phyloP scores from a whole-genome alignment of 2,888 invertebrate species.

The Electrophaes corylata region DNA sequence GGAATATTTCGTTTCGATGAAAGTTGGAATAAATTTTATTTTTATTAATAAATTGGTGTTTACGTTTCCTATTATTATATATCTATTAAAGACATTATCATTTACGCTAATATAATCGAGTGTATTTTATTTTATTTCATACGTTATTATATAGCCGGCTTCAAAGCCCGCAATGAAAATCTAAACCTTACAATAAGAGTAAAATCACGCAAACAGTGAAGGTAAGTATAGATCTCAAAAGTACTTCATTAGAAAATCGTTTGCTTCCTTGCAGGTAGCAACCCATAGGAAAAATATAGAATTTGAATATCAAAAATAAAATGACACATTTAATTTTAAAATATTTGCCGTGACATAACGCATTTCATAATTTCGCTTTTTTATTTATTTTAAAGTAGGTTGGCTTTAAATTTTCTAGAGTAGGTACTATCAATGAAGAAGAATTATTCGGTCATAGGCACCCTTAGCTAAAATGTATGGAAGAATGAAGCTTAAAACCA shows the following conservation, averaged over 20 bases:
- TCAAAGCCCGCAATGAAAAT: constrained; percentile 51
- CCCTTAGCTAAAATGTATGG: neutral
- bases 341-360: constrained; percentile 44
- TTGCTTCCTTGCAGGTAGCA: constrained; percentile 72
- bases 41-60: constrained; percentile 31
- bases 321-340: constrained; percentile 61
- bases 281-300: constrained; percentile 76
- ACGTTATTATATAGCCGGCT: constrained; percentile 52
- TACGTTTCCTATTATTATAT: constrained; percentile 26
- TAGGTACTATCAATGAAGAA: neutral
- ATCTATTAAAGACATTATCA: constrained; percentile 26
- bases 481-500: neutral
- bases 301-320: constrained; percentile 82
- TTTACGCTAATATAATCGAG: constrained; percentile 50
- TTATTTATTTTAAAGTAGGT: constrained; percentile 3
- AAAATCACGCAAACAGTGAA: constrained; percentile 68
- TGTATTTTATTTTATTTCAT: constrained; percentile 49
- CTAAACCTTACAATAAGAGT: constrained; percentile 61
- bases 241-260: constrained; percentile 62
- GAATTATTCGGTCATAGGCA: neutral
- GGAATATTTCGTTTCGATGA: constrained; percentile 4
- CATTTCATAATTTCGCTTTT: constrained; percentile 5
- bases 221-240: constrained; percentile 74
- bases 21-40: constrained; percentile 27
- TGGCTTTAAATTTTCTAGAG: constrained; percentile 1